These are phyloP conservation scores for Dynastes tityus DNA, from an alignment of 2,888 invertebrate genomes.

Conservation along the genomic window DNA sequence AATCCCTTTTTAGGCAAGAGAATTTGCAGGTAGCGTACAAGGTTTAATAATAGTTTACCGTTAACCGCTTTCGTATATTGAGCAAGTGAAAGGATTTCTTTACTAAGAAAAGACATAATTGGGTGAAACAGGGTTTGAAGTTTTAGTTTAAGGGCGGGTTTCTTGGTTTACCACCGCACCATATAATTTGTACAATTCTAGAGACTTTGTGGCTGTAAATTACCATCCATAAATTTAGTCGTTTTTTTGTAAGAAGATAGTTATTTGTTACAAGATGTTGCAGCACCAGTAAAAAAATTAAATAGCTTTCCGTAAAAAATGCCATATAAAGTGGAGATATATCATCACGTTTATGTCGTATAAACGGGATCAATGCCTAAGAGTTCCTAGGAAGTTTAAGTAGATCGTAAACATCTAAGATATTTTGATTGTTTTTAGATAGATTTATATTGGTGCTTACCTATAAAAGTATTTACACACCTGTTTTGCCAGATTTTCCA, in stretches of 20 bases:
- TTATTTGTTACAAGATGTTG: background rate
- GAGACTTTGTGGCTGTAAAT: slow-evolving; percentile 17
- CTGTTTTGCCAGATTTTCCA: too few species aligned
- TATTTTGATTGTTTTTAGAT: too few species aligned
- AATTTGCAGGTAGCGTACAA: slow-evolving; percentile 24
- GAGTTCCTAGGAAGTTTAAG: too few species aligned
- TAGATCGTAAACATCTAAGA: too few species aligned
- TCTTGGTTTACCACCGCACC: slow-evolving; percentile 9
- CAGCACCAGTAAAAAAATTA: too few species aligned
- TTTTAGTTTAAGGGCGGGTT: background rate
- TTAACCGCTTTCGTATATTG: background rate
- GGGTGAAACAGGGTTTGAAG: slow-evolving; percentile 3
- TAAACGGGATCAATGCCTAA: too few species aligned
- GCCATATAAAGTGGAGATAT: too few species aligned
- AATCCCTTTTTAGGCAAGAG: slow-evolving; percentile 1
- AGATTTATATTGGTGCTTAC: too few species aligned
- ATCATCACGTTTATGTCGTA: too few species aligned
- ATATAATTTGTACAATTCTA: slow-evolving; percentile 9
- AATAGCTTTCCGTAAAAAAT: too few species aligned
- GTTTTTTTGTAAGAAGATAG: background rate
- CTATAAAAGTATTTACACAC: too few species aligned
- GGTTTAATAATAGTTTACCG: slow-evolving; percentile 35
- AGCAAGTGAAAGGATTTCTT: slow-evolving; percentile 32
- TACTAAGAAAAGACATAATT: slow-evolving; percentile 3
- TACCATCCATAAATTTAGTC: slow-evolving; percentile 5